Evolutionary conservation across 1,140 invertebrate species (phyloP), one percentile per base, ranked within the genome.

Genomic region (Platorchestia sp.): DNA sequence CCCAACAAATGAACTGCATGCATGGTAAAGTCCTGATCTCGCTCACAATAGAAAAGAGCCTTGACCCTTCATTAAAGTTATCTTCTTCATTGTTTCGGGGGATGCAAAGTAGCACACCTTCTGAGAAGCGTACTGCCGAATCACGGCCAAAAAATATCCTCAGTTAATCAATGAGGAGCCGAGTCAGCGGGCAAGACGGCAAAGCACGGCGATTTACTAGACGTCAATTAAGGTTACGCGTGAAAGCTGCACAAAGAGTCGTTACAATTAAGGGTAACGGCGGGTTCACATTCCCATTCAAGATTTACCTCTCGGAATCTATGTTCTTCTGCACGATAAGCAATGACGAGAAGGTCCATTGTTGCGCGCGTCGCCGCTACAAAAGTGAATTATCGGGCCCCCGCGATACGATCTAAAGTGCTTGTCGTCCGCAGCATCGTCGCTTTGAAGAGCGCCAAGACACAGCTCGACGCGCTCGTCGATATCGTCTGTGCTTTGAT

Each of bases 181-280:
- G 41, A 43, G 87, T 42, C 87, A 42, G 7, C 14, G 91, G 43
- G 43, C 91, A 44, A 42, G 41, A 89, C 41, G 43, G n/a, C 87
- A 89, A 89, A 41, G 87, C 87, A 42, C 41, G 41, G 14, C 87
- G 87, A 89, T 89, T 75, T 89, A 89, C 87, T 22, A 93, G 43
- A 42, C 91, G 91, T 93, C 91, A 93, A 93, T 93, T 93, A 93
- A 93, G 91, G 91, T 93, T 47, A 93, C 91, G 43, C 91, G 91
- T 93, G 91, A 93, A 93, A 93, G 91, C 91, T 45, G 91, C 91
- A 93, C 91, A 93, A 93, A 45, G 45, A 45, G 43, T 47, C 43
- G 91, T 47, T 47, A 44, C 91, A 93, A 93, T 93, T 93, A 93
- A 93, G 91, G 45, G 91, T 93, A 93, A 93, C 91, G 91, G 91